These are phyloP conservation scores for Indri indri DNA, from an alignment of 2,113 vertebrate species.

Conservation along the genomic window DNA sequence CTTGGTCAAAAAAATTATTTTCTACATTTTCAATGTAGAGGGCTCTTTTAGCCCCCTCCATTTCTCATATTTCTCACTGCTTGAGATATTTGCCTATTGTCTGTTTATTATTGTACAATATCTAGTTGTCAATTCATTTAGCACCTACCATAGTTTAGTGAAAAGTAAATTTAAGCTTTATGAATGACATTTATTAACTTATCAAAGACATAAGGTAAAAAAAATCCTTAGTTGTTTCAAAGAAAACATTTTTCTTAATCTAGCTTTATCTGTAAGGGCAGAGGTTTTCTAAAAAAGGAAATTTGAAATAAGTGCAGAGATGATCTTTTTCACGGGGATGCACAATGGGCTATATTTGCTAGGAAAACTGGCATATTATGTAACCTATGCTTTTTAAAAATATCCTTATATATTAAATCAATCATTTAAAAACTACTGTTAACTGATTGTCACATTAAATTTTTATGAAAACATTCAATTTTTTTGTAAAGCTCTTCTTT, in stretches of 20 bases:
- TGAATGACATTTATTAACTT: background rate
- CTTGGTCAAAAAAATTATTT: background rate
- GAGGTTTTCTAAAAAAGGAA: background rate
- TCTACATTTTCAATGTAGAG: background rate
- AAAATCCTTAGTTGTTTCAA: background rate
- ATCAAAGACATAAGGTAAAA: background rate
- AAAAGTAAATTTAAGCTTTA: slow-evolving; percentile 4
- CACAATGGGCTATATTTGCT: background rate
- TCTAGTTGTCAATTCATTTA: background rate
- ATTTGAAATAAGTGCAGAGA: background rate
- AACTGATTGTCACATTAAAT: background rate
- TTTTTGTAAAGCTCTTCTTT: background rate
- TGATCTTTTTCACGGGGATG: background rate
- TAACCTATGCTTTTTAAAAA: background rate
- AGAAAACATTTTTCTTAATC: background rate
- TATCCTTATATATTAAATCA: background rate
- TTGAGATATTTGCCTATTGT: background rate
- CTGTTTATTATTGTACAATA: background rate
- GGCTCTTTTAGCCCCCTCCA: background rate
- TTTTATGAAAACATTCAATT: background rate
- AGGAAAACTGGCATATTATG: background rate
- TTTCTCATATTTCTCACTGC: background rate
- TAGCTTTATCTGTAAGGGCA: background rate
- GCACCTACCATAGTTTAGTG: background rate
- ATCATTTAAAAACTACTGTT: background rate